A percentile compares a stretch with the other conserved stretches of the same genome.
Conservation (phyloP, 2,113 vertebrate species). For the Cochlearius cochlearius region DNA sequence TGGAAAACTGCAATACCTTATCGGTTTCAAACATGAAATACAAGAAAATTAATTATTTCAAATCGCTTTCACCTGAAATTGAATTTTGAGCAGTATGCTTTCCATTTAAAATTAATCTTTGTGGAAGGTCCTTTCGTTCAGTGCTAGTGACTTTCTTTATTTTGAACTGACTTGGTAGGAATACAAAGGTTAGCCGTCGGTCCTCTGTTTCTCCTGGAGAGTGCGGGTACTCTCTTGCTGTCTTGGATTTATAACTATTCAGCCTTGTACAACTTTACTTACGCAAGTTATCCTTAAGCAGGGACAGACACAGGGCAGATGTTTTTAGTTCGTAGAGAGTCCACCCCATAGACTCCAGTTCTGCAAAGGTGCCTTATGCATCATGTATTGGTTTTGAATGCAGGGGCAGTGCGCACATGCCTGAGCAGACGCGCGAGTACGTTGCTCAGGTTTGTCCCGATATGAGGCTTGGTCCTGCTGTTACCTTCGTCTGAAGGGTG, state of each 20-base stretch:
- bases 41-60: neutral
- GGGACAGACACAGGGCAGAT: neutral
- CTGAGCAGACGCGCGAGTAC: fast-evolving
- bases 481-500: neutral
- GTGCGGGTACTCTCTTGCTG: too few relatives aligned
- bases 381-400: neutral
- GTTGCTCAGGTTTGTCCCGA: neutral
- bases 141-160: neutral
- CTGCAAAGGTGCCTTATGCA: neutral
- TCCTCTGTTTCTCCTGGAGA: neutral
- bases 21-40: neutral
- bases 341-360: neutral
- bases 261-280: neutral
- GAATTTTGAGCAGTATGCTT: neutral
- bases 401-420: neutral
- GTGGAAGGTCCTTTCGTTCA: neutral
- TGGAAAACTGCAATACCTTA: neutral
- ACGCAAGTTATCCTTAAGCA: neutral
- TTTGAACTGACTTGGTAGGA: neutral
- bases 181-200: neutral
- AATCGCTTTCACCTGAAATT: neutral
- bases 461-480: neutral
- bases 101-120: neutral
- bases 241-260: neutral
- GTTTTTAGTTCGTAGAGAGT: neutral